Percentiles rank a stretch among this genome's conserved stretches.
Conservation (phyloP, 2,888 invertebrate species). For the Sesia bembeciformis region DNA sequence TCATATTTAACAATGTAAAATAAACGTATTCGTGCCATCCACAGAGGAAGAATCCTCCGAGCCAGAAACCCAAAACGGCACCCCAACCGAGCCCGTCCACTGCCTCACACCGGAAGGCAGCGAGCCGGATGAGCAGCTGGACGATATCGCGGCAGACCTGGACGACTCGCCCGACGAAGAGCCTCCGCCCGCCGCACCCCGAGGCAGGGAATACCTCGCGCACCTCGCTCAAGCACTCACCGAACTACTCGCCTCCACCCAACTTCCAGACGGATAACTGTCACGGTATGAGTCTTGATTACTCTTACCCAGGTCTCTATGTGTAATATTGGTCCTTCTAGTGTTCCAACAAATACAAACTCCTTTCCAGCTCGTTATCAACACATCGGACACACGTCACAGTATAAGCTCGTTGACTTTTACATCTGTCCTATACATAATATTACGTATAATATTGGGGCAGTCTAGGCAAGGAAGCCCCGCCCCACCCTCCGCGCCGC, state of each 20-base stretch:
- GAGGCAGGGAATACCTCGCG: slow-evolving; percentile 20
- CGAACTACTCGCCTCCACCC: slow-evolving; percentile 17
- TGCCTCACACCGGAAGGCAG: slow-evolving; percentile 38
- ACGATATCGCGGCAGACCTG: slow-evolving; percentile 19
- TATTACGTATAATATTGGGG: too few species aligned
- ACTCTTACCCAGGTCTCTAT: too few species aligned
- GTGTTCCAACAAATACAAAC: too few species aligned
- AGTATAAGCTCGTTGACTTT: background rate
- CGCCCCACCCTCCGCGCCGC: slow-evolving; percentile 14
- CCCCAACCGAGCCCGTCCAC: slow-evolving; percentile 19
- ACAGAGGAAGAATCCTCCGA: slow-evolving; percentile 42
- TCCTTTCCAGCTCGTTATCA: too few species aligned
- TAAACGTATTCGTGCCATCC: too few species aligned
- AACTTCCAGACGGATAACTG: slow-evolving; percentile 6
- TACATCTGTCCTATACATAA: too few species aligned
- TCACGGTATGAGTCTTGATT: background rate
- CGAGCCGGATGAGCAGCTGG: slow-evolving; percentile 34
- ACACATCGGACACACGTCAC: slow-evolving; percentile 6
- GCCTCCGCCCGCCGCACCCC: slow-evolving; percentile 14
- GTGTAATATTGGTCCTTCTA: too few species aligned
- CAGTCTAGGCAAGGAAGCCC: slow-evolving; percentile 15
- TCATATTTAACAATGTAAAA: too few species aligned
- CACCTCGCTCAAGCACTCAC: slow-evolving; percentile 24
- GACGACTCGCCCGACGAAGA: slow-evolving; percentile 19
- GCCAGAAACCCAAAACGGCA: slow-evolving; percentile 22